Conservation (phyloP, 2,113 vertebrate genomes). For the Melanocharis versteri region DNA sequence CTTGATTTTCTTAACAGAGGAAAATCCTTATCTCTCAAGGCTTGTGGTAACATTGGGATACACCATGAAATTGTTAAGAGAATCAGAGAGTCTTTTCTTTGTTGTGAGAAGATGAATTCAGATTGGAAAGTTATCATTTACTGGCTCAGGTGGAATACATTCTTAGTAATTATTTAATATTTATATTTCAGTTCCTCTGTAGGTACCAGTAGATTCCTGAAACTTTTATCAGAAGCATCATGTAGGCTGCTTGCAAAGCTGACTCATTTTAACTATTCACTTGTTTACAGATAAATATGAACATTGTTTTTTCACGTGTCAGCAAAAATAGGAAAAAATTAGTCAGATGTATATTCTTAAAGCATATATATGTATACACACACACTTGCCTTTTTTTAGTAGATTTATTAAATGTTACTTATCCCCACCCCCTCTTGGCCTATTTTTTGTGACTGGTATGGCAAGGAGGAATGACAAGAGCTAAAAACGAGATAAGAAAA, state of each 20-base stretch:
- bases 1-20: conserved; percentile 64
- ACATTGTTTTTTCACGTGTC: background rate
- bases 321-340: background rate
- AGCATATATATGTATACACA: background rate
- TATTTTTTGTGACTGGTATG: background rate
- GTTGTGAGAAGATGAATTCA: conserved; percentile 1
- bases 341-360: background rate
- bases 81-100: conserved; percentile 7
- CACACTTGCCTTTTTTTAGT: background rate
- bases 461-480: background rate
- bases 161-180: conserved; percentile 10
- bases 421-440: background rate
- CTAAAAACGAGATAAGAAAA: conserved; percentile 27
- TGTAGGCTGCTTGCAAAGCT: background rate
- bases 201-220: background rate
- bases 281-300: background rate
- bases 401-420: background rate
- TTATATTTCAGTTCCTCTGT: background rate
- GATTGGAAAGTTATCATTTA: conserved; percentile 1
- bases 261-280: background rate
- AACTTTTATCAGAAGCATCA: background rate
- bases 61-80: conserved; percentile 35
- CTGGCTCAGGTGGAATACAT: background rate
- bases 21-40: conserved; percentile 60
- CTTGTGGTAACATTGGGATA: conserved; percentile 25